A percentile compares a stretch with the other conserved stretches of the same genome.
phyloP scores from a whole-genome alignment of 2,888 invertebrate species.

The Cordilura impudica region DNA sequence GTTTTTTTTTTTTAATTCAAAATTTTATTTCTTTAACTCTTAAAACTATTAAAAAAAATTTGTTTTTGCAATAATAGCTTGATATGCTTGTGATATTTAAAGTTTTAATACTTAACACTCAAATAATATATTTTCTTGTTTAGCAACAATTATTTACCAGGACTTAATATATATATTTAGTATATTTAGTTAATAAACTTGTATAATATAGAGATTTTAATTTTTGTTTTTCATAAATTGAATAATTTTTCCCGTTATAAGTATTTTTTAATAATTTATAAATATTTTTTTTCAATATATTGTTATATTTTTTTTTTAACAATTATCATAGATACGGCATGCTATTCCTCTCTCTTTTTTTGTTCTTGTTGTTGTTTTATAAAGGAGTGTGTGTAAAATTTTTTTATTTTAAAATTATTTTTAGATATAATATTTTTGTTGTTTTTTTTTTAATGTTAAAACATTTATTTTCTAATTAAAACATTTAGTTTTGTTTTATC shows the following conservation, averaged over 20 bases:
- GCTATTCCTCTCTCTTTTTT: conserved; percentile 56
- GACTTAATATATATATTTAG: conserved; percentile 20
- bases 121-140: conserved; percentile 21
- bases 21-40: background rate
- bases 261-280: conserved; percentile 24
- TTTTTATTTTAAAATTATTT: background rate
- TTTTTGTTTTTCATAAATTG: conserved; percentile 19
- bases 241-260: conserved; percentile 25
- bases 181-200: conserved; percentile 3
- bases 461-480: background rate
- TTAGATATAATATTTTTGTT: background rate
- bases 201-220: background rate
- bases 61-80: background rate
- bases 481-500: background rate
- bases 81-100: conserved; percentile 10
- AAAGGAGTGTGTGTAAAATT: conserved; percentile 53
- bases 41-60: conserved; percentile 1
- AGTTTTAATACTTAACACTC: conserved; percentile 15
- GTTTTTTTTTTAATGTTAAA: background rate
- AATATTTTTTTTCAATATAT: conserved; percentile 13
- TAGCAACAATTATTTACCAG: conserved; percentile 53
- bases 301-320: conserved; percentile 36
- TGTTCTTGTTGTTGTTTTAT: conserved; percentile 8
- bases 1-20: conserved; percentile 1
- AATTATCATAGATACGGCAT: conserved; percentile 61